Evolutionary conservation across 2,113 vertebrate genomes (phyloP), one percentile per base, ranked within the genome.

Genomic region (Microcebus tavaratra): DNA sequence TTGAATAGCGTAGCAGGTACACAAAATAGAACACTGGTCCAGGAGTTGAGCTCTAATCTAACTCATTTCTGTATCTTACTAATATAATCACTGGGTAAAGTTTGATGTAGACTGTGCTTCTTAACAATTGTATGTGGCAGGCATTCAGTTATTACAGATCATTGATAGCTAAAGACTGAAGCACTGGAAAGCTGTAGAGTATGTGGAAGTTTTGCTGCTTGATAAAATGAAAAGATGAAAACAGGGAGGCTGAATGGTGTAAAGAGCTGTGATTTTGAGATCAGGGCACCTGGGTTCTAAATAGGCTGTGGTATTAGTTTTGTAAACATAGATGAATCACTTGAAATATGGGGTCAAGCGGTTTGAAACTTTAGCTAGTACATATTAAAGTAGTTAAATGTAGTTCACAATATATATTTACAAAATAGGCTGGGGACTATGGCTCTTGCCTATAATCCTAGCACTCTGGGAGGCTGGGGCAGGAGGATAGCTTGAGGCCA

Each of bases 371-470:
- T 42, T 8, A 78, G 59, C 27, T 87, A 48, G 39, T 81, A 70
- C 21, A 57, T 55, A 45, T 13, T 91, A 79, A 97, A 92, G 84
- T 73, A 90, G 34, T 81, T 87, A 91, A 83, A 75, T 65, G 13
- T 23, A 48, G 21, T 57, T 79, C 45, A 53, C 13, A 95, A 9
- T 17, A 73, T 18, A 36, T 76, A 76, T 0, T 65, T 96, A 89
- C 27, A 59, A 63, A 18, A 53, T 72, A 82, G 5, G 25, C 27
- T 27, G 9, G 59, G 59, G 4, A 11, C 59, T 10, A 12, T 63
- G 59, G 25, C 25, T 63, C 59, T 11, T 63, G 25, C 10, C 27
- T 29, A 11, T 63, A 63, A 63, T 63, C 25, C 59, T 63, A 63
- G 4, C 59, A 63, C 10, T 63, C 11, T 63, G 59, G 25, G 9